Conservation (phyloP, 2,113 vertebrate genomes). For the Atherinomorus stipes region DNA sequence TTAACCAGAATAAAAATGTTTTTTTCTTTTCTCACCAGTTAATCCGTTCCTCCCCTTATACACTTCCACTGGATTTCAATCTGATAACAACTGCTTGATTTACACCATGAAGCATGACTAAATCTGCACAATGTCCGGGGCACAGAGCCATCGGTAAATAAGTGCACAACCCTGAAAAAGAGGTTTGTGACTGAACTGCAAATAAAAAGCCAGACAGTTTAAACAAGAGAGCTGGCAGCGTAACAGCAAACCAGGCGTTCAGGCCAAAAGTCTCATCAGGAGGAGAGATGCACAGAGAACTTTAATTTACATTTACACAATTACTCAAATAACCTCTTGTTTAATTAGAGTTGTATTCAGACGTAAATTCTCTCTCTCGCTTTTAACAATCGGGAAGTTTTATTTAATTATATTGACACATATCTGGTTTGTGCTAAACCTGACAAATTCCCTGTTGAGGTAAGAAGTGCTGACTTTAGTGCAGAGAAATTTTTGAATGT, state of each 20-base stretch:
- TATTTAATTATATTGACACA: background rate
- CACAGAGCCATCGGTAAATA: background rate
- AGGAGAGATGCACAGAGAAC: background rate
- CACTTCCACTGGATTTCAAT: background rate
- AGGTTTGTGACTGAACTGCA: background rate
- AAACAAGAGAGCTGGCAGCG: background rate
- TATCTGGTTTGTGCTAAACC: background rate
- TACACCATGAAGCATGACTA: background rate
- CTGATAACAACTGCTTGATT: background rate
- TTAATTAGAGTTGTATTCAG: background rate
- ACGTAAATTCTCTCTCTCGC: background rate
- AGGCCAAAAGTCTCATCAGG: background rate
- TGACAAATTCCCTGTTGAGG: constrained; percentile 14
- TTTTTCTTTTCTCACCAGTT: background rate
- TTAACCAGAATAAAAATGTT: too few species aligned
- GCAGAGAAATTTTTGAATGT: background rate
- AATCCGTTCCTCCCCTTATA: too few species aligned
- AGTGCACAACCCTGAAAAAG: background rate
- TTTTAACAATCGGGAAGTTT: background rate
- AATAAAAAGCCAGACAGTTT: background rate
- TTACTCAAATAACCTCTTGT: background rate
- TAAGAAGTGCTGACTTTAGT: constrained; percentile 42
- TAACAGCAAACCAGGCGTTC: background rate
- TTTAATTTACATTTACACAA: background rate
- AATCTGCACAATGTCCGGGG: background rate